Conservation (phyloP, 2,113 vertebrate species). For the Mormyrus lacerda region DNA sequence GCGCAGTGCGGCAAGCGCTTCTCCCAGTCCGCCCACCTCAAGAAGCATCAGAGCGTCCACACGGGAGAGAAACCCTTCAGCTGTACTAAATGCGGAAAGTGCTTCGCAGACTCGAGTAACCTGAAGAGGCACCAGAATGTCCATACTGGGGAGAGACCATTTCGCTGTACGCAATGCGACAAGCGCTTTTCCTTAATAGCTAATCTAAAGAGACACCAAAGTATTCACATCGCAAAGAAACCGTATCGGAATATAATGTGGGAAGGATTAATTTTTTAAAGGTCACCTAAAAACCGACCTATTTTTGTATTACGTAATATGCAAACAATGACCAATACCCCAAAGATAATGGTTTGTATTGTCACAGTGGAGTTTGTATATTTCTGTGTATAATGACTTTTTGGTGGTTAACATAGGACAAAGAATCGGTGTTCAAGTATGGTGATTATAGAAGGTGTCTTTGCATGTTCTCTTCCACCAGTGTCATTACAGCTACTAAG, state of each 20-base stretch:
- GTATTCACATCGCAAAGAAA: slow-evolving; percentile 14
- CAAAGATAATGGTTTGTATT: not conserved
- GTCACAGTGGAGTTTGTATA: not conserved
- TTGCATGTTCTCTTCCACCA: not conserved
- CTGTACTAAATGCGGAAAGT: slow-evolving; percentile 54
- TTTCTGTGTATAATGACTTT: not conserved
- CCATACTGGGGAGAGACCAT: slow-evolving; percentile 58
- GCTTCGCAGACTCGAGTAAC: slow-evolving; percentile 62
- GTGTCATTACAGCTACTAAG: not conserved
- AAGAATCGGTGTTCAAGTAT: not conserved
- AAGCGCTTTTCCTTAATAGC: slow-evolving; percentile 19
- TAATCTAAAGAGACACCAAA: slow-evolving; percentile 17
- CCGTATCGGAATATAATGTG: not conserved
- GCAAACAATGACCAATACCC: not conserved
- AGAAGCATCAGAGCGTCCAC: slow-evolving; percentile 59
- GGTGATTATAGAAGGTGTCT: not conserved
- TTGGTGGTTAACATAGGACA: not conserved
- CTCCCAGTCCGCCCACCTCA: slow-evolving; percentile 59
- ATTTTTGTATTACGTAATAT: not conserved
- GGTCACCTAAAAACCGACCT: not conserved
- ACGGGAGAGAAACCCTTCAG: slow-evolving; percentile 59
- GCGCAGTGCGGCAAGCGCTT: slow-evolving; percentile 56
- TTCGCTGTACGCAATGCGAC: slow-evolving; percentile 54
- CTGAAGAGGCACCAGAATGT: slow-evolving; percentile 60
- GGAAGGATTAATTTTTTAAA: not conserved